These are phyloP conservation scores for Agriotes lineatus DNA, from an alignment of 2,888 invertebrate genomes.

Conservation along the genomic window DNA sequence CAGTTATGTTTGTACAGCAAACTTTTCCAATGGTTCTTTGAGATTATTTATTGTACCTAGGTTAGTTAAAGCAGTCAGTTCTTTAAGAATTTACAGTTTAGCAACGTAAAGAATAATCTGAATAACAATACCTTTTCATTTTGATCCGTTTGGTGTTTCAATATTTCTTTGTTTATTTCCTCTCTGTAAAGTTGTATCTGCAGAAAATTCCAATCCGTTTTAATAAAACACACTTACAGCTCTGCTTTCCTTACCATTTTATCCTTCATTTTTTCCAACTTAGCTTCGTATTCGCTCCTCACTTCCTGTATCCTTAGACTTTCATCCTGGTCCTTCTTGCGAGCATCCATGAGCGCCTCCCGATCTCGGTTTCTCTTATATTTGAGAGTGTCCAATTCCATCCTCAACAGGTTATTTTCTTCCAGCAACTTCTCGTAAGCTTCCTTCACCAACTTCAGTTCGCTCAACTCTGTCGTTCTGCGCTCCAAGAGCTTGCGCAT, in stretches of 20 bases:
- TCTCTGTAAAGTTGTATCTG: constrained; percentile 75
- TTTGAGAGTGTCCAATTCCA: constrained; percentile 62
- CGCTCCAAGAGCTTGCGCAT: constrained; percentile 56
- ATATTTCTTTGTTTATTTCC: constrained; percentile 73
- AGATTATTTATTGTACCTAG: too few relatives aligned
- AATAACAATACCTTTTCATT: constrained; percentile 38
- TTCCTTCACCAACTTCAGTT: constrained; percentile 58
- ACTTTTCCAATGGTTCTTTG: too few relatives aligned
- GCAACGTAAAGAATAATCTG: too few relatives aligned
- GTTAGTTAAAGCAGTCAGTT: too few relatives aligned
- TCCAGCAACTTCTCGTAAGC: constrained; percentile 63
- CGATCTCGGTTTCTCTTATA: constrained; percentile 61
- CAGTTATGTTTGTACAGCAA: too few relatives aligned
- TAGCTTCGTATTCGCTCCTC: constrained; percentile 77
- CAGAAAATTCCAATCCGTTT: constrained; percentile 49
- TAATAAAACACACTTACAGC: not conserved
- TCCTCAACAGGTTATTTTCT: constrained; percentile 61
- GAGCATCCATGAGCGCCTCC: constrained; percentile 60
- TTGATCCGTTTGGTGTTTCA: constrained; percentile 55
- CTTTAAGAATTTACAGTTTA: too few relatives aligned
- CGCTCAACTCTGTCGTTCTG: constrained; percentile 52
- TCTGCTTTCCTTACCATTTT: constrained; percentile 76
- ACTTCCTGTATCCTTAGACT: constrained; percentile 69
- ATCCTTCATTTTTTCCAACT: constrained; percentile 82
- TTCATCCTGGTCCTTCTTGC: constrained; percentile 58